Evolutionary conservation across 2,113 vertebrate species (phyloP).

Genomic region (Varanus komodoensis): DNA sequence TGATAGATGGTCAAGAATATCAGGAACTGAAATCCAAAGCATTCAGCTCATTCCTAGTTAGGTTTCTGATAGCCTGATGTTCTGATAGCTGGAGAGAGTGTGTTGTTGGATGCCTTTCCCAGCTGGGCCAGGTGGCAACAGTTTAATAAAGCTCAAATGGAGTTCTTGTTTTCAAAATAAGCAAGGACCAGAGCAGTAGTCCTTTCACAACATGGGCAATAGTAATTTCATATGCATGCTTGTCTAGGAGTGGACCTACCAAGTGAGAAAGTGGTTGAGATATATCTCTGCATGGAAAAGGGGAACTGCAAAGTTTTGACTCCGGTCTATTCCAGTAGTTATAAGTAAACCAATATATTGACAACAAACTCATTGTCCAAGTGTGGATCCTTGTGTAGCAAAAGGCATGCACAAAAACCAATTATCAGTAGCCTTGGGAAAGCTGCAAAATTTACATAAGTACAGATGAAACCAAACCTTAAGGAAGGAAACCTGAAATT

Average conservation of each 20-base stretch:
- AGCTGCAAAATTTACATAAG: not conserved
- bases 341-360: not conserved
- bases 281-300: not conserved
- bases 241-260: too few species aligned
- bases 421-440: not conserved
- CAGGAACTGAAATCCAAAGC: too few species aligned
- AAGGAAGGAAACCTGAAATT: not conserved
- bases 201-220: too few species aligned
- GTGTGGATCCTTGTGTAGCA: not conserved
- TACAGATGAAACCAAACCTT: not conserved
- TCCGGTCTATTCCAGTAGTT: not conserved
- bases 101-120: not conserved
- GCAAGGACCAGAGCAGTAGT: not conserved
- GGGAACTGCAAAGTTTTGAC: not conserved
- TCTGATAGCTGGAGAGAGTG: not conserved
- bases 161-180: not conserved
- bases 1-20: too few species aligned
- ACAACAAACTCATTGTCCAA: not conserved
- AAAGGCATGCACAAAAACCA: not conserved
- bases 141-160: not conserved
- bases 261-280: not conserved
- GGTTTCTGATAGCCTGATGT: not conserved
- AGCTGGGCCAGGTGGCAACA: not conserved
- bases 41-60: too few species aligned
- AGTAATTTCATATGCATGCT: not conserved